phyloP scores from a whole-genome alignment of 64 coral and sea anemone species.

The Pocillopora damicornis region DNA sequence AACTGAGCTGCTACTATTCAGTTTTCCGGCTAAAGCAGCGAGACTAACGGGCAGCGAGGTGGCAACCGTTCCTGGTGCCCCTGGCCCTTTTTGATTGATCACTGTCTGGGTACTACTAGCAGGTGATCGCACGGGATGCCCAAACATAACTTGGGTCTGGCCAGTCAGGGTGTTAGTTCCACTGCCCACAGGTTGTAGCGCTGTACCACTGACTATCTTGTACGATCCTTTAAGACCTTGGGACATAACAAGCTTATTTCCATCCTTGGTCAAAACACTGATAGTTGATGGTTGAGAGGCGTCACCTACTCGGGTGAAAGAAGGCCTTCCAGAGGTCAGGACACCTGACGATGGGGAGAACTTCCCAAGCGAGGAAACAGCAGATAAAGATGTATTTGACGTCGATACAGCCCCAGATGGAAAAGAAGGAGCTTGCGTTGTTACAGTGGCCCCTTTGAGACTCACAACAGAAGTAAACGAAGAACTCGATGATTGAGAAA shows the following conservation, averaged over 20 bases:
- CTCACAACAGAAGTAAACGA: conserved; percentile 55
- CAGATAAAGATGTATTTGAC: neutral
- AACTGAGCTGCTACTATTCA: conserved; percentile 6
- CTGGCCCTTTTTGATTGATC: neutral
- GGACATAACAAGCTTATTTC: conserved; percentile 21
- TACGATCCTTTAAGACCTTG: conserved; percentile 34
- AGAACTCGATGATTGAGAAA: conserved; percentile 41
- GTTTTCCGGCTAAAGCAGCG: conserved; percentile 32
- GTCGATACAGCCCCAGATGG: neutral
- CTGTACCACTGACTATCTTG: conserved; percentile 31
- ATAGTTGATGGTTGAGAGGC: conserved; percentile 16
- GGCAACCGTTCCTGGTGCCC: neutral
- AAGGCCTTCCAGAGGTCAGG: conserved; percentile 22
- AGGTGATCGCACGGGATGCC: conserved; percentile 19
- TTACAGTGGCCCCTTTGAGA: conserved; percentile 37
- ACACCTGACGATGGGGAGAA: conserved; percentile 1
- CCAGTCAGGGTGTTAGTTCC: neutral
- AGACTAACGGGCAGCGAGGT: conserved; percentile 33
- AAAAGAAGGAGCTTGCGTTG: conserved; percentile 31
- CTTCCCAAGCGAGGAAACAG: conserved; percentile 11
- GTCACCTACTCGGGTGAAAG: conserved; percentile 19
- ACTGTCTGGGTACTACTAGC: neutral
- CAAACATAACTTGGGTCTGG: conserved; percentile 20
- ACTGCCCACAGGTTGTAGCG: neutral
- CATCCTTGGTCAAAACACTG: conserved; percentile 29